Evolutionary conservation across 1,140 invertebrate species (phyloP), one percentile per base, ranked within the genome.

Genomic region (Drosophila bipectinata): DNA sequence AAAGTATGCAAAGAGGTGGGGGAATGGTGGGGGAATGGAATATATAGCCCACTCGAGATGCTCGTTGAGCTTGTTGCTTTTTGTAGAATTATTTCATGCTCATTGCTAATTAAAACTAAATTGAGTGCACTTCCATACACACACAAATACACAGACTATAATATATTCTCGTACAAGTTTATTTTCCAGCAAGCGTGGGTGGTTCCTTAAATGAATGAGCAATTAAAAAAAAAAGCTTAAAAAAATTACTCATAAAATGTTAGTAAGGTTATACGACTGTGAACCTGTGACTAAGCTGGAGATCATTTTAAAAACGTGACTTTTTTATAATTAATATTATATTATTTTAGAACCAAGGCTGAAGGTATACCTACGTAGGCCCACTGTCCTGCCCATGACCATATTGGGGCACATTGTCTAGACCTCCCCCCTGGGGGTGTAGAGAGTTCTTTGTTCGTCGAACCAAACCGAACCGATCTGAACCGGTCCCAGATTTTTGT

Each of bases 61-160:
- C 82, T 67, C 61, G 69, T 64, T 71, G 69, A 87, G 79, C 68
- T 88, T 82, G 71, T 87, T 57, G 82, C 78, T 87, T 67, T 75
- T 76, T 62, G 59, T 82, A 87, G 63, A 87, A 87, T 88, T 82
- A 88, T 82, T 88, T 77, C 63, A 83, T 88, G 83, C 83, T 77
- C 67, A 87, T 83, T 87, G 84, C 83, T 83, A 87, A 87, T 87
- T 87, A 88, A 87, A 88, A 83, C 79, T 87, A 87, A 87, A 87
- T 88, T 88, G 83, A 88, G 76, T 88, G 72, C 77, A 77, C 47
- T 24, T n/a, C 54, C 37, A 30, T n/a, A 41, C 14, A 49, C 15
- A 67, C 21, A 39, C 39, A 21, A 21, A 21, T 3, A 18, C 1
- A 18, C 18, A 18, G 18, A 18, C 18, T 18, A 18, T 21, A 21